Conservation (phyloP, 2,888 invertebrate genomes). For the Creontiades dilutus region DNA sequence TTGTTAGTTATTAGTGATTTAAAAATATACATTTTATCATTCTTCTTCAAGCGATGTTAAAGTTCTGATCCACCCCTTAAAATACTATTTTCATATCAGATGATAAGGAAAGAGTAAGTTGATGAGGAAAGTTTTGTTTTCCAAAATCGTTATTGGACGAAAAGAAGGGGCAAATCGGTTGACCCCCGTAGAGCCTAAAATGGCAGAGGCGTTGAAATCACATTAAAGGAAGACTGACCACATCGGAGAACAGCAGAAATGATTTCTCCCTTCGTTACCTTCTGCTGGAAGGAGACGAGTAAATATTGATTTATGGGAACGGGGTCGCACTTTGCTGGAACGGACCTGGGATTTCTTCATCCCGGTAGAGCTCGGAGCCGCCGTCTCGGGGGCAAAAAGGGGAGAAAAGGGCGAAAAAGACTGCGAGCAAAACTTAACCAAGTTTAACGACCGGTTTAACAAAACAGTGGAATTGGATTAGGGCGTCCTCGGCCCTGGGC, state of each 20-base stretch:
- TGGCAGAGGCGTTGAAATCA: constrained; percentile 52
- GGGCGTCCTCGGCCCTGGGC: constrained; percentile 56
- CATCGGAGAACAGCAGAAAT: constrained; percentile 51
- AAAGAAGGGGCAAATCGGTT: no score
- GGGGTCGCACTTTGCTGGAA: constrained; percentile 40
- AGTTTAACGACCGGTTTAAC: constrained; percentile 74
- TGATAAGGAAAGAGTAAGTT: no score
- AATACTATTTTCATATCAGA: no score
- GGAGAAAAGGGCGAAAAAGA: constrained; percentile 47
- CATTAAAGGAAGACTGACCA: constrained; percentile 60
- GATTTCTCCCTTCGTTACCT: constrained; percentile 71
- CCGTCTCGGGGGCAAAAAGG: constrained; percentile 29
- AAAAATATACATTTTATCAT: no score
- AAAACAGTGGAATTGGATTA: constrained; percentile 73
- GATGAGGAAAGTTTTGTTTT: no score
- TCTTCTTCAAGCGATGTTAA: no score
- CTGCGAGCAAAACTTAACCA: constrained; percentile 62
- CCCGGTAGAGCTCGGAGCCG: background rate
- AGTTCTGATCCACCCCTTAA: no score
- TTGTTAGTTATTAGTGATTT: no score
- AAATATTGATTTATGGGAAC: constrained; percentile 71
- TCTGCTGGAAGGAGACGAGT: constrained; percentile 55
- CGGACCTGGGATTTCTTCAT: constrained; percentile 34
- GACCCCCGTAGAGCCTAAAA: background rate
- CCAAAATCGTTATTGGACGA: no score